Percentiles rank a stretch among this genome's conserved stretches.
Conservation (phyloP, 2,888 invertebrate species). For the Harpalus rufipes region DNA sequence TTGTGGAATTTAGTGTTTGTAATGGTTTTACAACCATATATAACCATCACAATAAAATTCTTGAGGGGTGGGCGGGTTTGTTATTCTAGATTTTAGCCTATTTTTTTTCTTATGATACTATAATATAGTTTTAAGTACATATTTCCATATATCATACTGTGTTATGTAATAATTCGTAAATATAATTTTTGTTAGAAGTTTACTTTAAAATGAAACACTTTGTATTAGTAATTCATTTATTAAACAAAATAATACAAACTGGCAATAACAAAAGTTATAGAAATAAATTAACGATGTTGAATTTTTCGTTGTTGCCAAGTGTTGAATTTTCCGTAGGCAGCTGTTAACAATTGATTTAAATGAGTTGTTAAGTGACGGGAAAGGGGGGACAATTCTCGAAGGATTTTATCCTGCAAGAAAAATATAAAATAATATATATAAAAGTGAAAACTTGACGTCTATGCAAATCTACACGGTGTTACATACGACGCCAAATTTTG, state of each 20-base stretch:
- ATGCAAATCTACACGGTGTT: too few relatives aligned
- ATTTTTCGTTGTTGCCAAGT: conserved; percentile 89
- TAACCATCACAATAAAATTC: too few relatives aligned
- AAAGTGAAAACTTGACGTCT: too few relatives aligned
- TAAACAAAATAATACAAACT: conserved; percentile 40
- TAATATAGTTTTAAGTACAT: conserved; percentile 4
- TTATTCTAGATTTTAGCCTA: too few relatives aligned
- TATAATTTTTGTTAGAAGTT: conserved; percentile 27
- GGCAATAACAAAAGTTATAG: conserved; percentile 21
- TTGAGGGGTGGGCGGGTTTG: too few relatives aligned
- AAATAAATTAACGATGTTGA: conserved; percentile 70
- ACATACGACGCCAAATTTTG: too few relatives aligned
- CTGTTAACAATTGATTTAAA: conserved; percentile 91
- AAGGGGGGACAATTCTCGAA: conserved; percentile 88
- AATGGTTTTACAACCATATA: too few relatives aligned
- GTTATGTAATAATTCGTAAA: conserved; percentile 22
- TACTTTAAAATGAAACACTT: conserved; percentile 15
- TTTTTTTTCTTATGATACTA: too few relatives aligned
- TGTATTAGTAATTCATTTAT: conserved; percentile 37
- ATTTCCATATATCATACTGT: conserved; percentile 25
- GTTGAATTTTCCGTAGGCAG: conserved; percentile 91
- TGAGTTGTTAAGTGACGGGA: conserved; percentile 91
- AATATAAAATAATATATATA: too few relatives aligned
- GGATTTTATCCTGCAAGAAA: conserved; percentile 85
- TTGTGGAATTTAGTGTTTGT: too few relatives aligned